Evolutionary conservation across 2,888 invertebrate genomes (phyloP).

Genomic region (Catonia carolina): DNA sequence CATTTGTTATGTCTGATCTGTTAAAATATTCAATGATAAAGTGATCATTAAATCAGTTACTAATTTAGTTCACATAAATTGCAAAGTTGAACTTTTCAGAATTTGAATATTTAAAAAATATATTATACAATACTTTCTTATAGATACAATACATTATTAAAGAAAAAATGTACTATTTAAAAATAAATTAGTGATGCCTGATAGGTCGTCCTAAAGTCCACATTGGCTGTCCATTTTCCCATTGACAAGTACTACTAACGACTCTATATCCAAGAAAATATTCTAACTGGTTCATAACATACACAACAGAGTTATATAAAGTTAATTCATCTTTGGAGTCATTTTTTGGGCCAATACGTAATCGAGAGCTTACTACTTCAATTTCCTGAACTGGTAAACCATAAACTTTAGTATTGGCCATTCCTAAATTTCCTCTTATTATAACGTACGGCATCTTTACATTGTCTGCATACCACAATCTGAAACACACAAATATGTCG

Average conservation of each 20-base stretch:
- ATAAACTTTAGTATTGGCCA: slow-evolving; percentile 36
- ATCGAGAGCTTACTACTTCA: slow-evolving; percentile 22
- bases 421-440: slow-evolving; percentile 34
- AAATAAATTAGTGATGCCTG: slow-evolving; percentile 2
- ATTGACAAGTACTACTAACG: slow-evolving; percentile 29
- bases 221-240: slow-evolving; percentile 30
- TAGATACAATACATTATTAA: too few species aligned
- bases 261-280: slow-evolving; percentile 34
- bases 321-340: slow-evolving; percentile 33
- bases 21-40: too few species aligned
- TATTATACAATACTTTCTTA: too few species aligned
- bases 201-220: slow-evolving; percentile 30
- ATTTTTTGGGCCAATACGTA: slow-evolving; percentile 32
- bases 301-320: slow-evolving; percentile 35
- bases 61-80: too few species aligned
- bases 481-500: too few species aligned
- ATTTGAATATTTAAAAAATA: too few species aligned
- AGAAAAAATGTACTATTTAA: too few species aligned
- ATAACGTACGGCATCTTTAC: slow-evolving; percentile 35
- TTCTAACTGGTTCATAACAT: slow-evolving; percentile 35
- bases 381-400: slow-evolving; percentile 32
- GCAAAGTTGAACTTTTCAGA: too few species aligned
- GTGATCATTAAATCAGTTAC: too few species aligned
- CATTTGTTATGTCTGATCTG: too few species aligned
- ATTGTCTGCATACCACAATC: too few species aligned